Base-by-base conservation (phyloP, 2,888 invertebrate genomes). In the Smittia aterrima region DNA sequence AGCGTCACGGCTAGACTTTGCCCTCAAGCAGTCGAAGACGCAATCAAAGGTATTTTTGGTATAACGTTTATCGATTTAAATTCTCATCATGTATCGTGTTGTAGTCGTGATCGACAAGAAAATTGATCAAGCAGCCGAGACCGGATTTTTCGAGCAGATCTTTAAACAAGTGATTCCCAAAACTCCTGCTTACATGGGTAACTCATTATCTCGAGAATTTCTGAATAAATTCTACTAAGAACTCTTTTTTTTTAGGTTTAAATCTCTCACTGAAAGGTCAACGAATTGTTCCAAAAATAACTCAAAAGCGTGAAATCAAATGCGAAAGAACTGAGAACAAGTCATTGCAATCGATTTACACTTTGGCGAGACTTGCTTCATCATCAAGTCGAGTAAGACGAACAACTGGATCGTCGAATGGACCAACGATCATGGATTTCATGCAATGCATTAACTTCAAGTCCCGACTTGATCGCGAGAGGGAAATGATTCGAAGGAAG, bases 1-100 rank as follows among this genome's bases (percentile, higher is more conserved):
- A 92, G 91, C 76, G 93, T 96, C 0, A 97, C 96, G 0, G 90
- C 93, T 0, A 85, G 91, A 68, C 85, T 97, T 79, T 96, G 96
- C 80, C 89, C 92, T 7, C 91, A 91, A 80, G 94, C 94, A 75
- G 86, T 96, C 76, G 94, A 95, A 80, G 96, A 97, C 83, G 89
- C 93, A 1, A 86, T 96, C 62, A 96, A 96, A 91, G 96, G 96
- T 95, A 79, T 75, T 40, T 22, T 58, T 58, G 20, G 7, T 20
- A 11, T 24, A 4, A 66, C n/a, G 25, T 13, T 22, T 47, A 20
- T 32, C 32, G 32, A 32, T 32, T 32, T 32, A n/a, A n/a, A n/a
- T n/a, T n/a, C n/a, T n/a, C n/a, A n/a, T n/a, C n/a, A n/a, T n/a
- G n/a, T n/a, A n/a, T 1, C 3, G 3, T 16, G 13, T 27, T 70